These are phyloP conservation scores for Bombyx huttoni DNA, from an alignment of 2,888 invertebrate genomes.

Conservation along the genomic window DNA sequence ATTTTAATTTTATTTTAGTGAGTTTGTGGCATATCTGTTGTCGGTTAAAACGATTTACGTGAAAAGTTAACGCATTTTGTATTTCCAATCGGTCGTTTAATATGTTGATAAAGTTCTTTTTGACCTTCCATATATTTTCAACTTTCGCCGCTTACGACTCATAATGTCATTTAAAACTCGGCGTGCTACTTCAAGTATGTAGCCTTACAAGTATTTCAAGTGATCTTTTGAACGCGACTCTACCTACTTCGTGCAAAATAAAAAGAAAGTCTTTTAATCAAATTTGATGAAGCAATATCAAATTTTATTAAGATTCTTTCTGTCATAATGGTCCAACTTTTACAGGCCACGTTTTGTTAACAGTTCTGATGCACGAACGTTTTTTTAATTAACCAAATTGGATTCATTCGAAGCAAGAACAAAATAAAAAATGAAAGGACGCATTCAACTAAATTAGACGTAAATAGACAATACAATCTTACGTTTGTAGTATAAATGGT, in stretches of 20 bases:
- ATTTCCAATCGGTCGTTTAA: not conserved
- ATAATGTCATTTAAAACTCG: slow-evolving; percentile 15
- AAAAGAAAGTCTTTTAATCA: slow-evolving; percentile 14
- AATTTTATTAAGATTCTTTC: slow-evolving; percentile 10
- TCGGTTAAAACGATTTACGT: too few species aligned
- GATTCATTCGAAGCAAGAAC: slow-evolving; percentile 16
- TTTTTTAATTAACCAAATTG: slow-evolving; percentile 40
- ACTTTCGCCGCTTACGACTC: slow-evolving; percentile 17
- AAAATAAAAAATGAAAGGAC: not conserved
- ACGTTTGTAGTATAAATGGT: too few species aligned
- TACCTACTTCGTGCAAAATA: slow-evolving; percentile 11
- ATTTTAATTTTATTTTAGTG: not conserved
- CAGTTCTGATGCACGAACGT: slow-evolving; percentile 24
- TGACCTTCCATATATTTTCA: slow-evolving; percentile 18
- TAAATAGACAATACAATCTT: too few species aligned
- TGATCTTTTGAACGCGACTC: slow-evolving; percentile 16
- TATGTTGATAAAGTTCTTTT: slow-evolving; percentile 6
- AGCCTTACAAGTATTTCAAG: slow-evolving; percentile 21
- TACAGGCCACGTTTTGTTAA: slow-evolving; percentile 24
- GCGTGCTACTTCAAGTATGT: slow-evolving; percentile 19
- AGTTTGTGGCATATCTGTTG: too few species aligned
- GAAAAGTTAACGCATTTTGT: not conserved
- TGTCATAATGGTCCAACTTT: slow-evolving; percentile 9
- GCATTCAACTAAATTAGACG: not conserved
- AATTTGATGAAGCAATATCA: slow-evolving; percentile 12